Conservation (phyloP, 2,888 invertebrate genomes). For the Drosophila pseudotalamancana region DNA sequence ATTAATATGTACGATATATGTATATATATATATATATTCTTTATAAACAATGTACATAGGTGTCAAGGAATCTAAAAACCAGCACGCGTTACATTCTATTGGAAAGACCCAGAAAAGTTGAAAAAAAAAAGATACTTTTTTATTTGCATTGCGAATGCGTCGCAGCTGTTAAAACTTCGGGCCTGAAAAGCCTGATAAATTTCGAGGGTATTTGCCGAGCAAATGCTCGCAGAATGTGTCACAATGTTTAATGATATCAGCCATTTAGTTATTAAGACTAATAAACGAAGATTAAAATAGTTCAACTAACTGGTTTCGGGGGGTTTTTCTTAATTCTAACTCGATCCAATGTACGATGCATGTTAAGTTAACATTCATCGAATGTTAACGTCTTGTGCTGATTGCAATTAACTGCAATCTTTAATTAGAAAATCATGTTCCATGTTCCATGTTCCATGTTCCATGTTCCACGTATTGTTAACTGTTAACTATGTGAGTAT, state of each 20-base stretch:
- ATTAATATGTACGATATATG: no score
- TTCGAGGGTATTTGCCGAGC: conserved; percentile 11
- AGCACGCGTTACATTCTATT: conserved; percentile 22
- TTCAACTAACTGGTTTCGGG: neutral
- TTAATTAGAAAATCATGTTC: no score
- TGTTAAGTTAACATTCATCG: no score
- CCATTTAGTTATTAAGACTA: neutral
- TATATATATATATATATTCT: neutral
- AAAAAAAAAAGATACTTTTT: neutral
- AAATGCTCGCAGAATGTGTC: conserved; percentile 29
- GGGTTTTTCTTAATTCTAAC: neutral
- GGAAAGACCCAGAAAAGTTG: conserved; percentile 35
- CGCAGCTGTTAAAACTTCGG: conserved; percentile 44
- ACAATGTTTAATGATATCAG: neutral
- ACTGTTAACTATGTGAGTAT: no score
- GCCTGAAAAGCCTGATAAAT: conserved; percentile 17
- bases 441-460: no score
- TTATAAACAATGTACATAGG: neutral
- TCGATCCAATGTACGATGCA: no score
- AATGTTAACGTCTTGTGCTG: neutral
- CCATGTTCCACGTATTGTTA: no score
- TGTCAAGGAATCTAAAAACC: neutral
- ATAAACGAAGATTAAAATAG: neutral
- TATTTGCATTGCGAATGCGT: conserved; percentile 28
- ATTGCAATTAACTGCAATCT: no score